A percentile compares a stretch with the other conserved stretches of the same genome.
Conservation (phyloP, 2,888 invertebrate species). For the Congeria kusceri region DNA sequence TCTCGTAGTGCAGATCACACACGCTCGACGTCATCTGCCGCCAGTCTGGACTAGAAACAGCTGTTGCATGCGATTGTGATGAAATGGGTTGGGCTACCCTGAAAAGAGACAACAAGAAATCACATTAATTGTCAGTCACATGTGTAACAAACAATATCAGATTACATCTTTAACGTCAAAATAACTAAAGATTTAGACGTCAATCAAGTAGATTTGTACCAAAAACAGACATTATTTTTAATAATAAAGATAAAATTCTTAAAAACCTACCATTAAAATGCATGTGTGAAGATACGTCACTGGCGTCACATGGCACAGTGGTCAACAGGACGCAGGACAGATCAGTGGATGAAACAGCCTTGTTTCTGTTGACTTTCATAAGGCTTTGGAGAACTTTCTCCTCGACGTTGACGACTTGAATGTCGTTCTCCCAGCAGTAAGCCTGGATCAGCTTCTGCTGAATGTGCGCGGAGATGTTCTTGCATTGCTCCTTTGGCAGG, state of each 20-base stretch:
- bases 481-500: conserved; percentile 69
- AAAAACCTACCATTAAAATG: conserved; percentile 19
- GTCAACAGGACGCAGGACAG: conserved; percentile 12
- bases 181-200: too few species aligned
- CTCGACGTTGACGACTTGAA: conserved; percentile 74
- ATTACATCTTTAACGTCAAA: too few species aligned
- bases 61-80: neutral
- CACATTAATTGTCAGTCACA: neutral
- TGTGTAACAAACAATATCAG: too few species aligned
- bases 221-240: too few species aligned
- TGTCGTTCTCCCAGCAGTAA: conserved; percentile 83
- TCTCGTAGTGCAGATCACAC: too few species aligned
- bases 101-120: conserved; percentile 8
- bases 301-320: neutral
- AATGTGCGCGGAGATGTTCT: conserved; percentile 80
- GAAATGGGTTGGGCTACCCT: conserved; percentile 22
- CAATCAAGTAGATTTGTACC: too few species aligned
- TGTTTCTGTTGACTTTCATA: neutral
- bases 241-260: too few species aligned
- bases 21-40: too few species aligned
- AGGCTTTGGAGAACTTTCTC: conserved; percentile 21
- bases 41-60: too few species aligned
- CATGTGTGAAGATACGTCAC: neutral
- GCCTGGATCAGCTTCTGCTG: conserved; percentile 82
- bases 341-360: neutral